phyloP scores from a whole-genome alignment of 2,888 invertebrate genomes.

The Mesoligia furuncula region DNA sequence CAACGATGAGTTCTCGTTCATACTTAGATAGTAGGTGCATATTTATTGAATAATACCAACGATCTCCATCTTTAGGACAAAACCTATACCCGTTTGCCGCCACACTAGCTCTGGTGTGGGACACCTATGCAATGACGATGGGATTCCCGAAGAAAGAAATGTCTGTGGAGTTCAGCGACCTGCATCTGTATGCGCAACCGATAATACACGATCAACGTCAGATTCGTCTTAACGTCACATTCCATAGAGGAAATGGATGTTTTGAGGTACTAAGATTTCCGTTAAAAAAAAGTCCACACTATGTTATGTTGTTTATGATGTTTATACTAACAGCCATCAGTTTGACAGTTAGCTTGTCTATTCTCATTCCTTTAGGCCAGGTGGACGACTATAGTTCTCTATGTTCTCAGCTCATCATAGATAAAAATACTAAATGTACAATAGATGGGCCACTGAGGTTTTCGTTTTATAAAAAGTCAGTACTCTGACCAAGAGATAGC shows the following conservation, averaged over 20 bases:
- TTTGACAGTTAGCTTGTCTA: not conserved
- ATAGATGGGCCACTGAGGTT: too few relatives aligned
- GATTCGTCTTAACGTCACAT: constrained; percentile 88
- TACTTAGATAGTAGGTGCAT: too few relatives aligned
- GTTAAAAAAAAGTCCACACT: not conserved
- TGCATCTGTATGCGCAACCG: constrained; percentile 91
- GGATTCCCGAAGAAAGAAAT: constrained; percentile 90
- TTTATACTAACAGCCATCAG: not conserved
- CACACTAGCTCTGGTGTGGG: constrained; percentile 93
- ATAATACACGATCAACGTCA: constrained; percentile 86
- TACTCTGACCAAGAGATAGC: too few relatives aligned
- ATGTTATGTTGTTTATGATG: too few relatives aligned
- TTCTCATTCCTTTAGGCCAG: not conserved
- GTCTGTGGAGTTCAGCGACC: constrained; percentile 92
- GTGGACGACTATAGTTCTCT: not conserved
- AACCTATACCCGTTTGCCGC: constrained; percentile 94
- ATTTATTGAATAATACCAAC: not conserved
- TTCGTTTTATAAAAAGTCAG: too few relatives aligned
- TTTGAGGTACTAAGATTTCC: constrained; percentile 85
- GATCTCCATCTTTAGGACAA: constrained; percentile 82
- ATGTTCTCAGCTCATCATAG: not conserved
- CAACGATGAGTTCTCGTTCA: not conserved
- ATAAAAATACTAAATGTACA: too few relatives aligned
- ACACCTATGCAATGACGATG: constrained; percentile 90
- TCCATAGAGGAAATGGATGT: constrained; percentile 90